Evolutionary conservation across 2,888 invertebrate genomes (phyloP), one percentile per base, ranked within the genome.

Genomic region (Machimus rusticus): DNA sequence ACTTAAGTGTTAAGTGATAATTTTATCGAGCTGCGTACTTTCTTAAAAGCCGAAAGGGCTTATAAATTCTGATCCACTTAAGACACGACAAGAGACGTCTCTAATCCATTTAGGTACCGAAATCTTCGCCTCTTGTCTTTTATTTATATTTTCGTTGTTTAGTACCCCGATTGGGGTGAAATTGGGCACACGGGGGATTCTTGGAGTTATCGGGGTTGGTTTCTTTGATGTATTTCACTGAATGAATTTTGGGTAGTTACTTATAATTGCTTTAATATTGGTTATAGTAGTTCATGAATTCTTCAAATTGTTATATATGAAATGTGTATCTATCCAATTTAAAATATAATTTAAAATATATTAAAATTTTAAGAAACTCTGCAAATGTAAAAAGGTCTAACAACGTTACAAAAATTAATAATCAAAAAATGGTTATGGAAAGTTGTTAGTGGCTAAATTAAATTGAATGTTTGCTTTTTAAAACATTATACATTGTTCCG

Each of bases 71-170:
- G 77, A 87, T 86, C 86, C 88, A 87, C 87, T 88, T 88, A 88
- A 88, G 87, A 87, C 86, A 88, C 87, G 88, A 87, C 88, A 88
- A 87, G 87, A 88, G 88, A 87, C 88, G 87, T 31, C 86, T 74
- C 82, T 87, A 88, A 87, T 87, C 88, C 87, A 87, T 87, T 87
- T 87, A 87, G 86, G 87, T 78, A 19, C 74, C 74, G 84, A 85
- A 85, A 66, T 85, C 66, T 34, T 74, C 39, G 34, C 23, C 57
- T 37, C 19, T 57, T 28, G 66, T 19, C n/a, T 85, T 34, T 57
- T 74, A 85, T 85, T 66, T 46, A 28, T 55, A 37, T 55, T 55
- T 82, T 46, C 46, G 28, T 79, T 43, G 43, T 77, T 77, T 31
- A 9, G 39, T 19, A 77, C 12, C 37, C 39, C 23, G 19, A 37